Percentiles rank a stretch among this genome's conserved stretches.
phyloP scores from a whole-genome alignment of 2,797 vertebrate genomes.

The Acanthis flammea region DNA sequence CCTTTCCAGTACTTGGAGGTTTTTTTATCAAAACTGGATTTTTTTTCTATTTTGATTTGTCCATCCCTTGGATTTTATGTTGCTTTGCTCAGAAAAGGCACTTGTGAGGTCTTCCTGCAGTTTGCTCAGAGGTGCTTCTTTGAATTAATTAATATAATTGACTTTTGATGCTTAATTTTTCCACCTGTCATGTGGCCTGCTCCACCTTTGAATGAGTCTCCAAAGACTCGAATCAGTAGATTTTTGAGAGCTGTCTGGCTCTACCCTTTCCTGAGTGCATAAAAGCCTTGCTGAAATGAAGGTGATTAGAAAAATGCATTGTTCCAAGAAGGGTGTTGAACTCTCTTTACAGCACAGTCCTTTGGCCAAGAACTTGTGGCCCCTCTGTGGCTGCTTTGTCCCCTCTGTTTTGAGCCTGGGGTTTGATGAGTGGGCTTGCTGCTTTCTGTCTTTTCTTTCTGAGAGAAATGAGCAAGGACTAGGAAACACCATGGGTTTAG shows the following conservation, averaged over 20 bases:
- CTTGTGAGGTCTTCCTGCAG: background rate
- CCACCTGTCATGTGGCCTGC: background rate
- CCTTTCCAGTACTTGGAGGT: background rate
- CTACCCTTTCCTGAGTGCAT: background rate
- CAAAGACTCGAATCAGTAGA: background rate
- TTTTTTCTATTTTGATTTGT: background rate
- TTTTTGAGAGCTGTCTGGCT: background rate
- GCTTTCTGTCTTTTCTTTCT: background rate
- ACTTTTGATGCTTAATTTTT: background rate
- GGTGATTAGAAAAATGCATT: background rate
- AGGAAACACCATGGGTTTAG: background rate
- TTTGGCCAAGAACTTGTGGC: background rate
- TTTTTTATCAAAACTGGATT: background rate
- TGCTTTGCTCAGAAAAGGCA: background rate
- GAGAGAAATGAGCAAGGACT: background rate
- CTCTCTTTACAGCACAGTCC: background rate
- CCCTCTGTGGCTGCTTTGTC: background rate
- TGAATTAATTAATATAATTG: background rate
- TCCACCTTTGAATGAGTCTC: background rate
- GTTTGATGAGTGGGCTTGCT: background rate
- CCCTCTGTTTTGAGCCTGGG: background rate
- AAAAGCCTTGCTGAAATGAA: background rate
- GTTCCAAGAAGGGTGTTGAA: background rate
- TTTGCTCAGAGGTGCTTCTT: background rate
- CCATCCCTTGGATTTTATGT: background rate